Evolutionary conservation across 2,797 vertebrate genomes (phyloP), one percentile per base, ranked within the genome.

Genomic region (Ctenopoma multispine): DNA sequence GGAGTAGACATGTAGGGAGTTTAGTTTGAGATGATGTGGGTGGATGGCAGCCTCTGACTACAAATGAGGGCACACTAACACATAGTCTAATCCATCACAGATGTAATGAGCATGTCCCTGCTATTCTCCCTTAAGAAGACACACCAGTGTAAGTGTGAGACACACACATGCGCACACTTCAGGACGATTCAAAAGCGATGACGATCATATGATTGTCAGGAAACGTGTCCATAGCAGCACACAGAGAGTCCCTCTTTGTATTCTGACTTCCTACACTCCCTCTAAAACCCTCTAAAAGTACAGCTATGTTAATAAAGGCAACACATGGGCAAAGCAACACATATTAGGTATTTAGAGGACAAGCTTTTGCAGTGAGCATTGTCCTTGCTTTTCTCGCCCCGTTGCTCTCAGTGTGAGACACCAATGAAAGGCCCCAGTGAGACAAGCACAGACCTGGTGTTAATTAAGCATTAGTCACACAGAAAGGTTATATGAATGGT

Each of bases 11-110:
- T 66, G 67, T 51, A 44, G 44, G 40, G 56, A 68, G 69, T 79
- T 69, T 79, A 86, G 68, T 75, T 62, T 49, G 77, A 70, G 79
- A 82, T 44, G 66, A 77, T 79, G 88, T 89, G 88, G 86, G 88
- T 31, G 85, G 82, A 78, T 27, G 67, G 62, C 86, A 71, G 69
- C 65, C 63, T 57, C 72, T 54, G 90, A 92, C 89, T 92, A 83
- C 86, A 90, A 91, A 94, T 90, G 86, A 91, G 80, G 68, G 66
- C 71, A 7, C 73, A 60, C 71, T 67, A 80, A 77, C 31, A 31
- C 65, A 48, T 71, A n/a, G 58, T 58, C 66, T 84, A 79, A 92
- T 89, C 87, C 46, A 57, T 85, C 84, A 87, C 82, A 69, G 79
- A 55, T 75, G 83, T 85, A 81, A 89, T 81, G 86, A 83, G 75